Conservation (phyloP, 30 jellyfish, hydroid and myxozoan species). For the Hydractinia symbiolongicarpus region DNA sequence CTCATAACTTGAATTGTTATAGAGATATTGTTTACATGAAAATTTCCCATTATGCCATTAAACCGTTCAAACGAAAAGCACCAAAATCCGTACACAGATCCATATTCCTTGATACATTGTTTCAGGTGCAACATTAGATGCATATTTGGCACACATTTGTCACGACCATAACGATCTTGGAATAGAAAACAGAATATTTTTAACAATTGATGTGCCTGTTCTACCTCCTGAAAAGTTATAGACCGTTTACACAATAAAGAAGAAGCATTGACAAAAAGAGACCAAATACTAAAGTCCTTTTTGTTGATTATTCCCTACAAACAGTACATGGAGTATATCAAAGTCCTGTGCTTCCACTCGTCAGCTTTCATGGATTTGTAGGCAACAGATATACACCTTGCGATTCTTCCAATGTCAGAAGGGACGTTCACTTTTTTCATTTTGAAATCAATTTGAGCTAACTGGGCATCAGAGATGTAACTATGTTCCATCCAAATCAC, state of each 20-base stretch:
- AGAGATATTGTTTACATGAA: not conserved
- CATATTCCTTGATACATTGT: slow-evolving; percentile 5
- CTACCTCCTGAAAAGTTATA: not conserved
- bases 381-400: slow-evolving; percentile 4
- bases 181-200: not conserved
- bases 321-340: slow-evolving; percentile 4
- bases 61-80: slow-evolving; percentile 10
- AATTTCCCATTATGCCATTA: slow-evolving; percentile 13
- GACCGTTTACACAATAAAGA: not conserved
- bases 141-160: slow-evolving; percentile 11
- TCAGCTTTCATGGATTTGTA: slow-evolving; percentile 9
- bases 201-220: slow-evolving; percentile 1
- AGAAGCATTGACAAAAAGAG: slow-evolving; percentile 8
- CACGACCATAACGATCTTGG: not conserved
- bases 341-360: slow-evolving; percentile 4
- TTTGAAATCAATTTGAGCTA: not conserved
- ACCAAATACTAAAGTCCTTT: slow-evolving; percentile 1
- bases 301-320: not conserved
- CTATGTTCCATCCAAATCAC: not conserved
- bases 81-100: slow-evolving; percentile 7
- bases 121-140: slow-evolving; percentile 2
- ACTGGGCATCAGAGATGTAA: not conserved
- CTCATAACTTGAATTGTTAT: slow-evolving; percentile 8
- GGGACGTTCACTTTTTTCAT: not conserved
- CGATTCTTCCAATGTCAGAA: slow-evolving; percentile 9